Conservation (phyloP, 2,888 invertebrate genomes). For the Dryococelus australis region DNA sequence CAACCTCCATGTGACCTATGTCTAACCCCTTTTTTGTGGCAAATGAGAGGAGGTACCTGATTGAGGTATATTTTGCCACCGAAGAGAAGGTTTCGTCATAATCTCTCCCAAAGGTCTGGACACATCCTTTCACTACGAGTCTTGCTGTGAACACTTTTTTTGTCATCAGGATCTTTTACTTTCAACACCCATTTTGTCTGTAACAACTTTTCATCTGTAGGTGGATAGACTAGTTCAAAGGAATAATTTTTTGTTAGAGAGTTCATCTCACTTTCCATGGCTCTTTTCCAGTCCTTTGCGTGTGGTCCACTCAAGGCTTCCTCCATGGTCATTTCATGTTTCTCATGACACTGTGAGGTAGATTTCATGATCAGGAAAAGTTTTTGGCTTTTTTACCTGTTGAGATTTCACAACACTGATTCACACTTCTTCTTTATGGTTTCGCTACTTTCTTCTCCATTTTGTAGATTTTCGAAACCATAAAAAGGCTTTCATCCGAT, state of each 20-base stretch:
- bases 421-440: background rate
- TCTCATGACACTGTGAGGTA: background rate
- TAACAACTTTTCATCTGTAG: background rate
- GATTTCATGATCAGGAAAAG: background rate
- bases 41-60: background rate
- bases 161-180: no score
- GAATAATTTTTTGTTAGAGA: background rate
- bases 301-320: background rate
- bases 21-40: background rate
- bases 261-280: background rate
- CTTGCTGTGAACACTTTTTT: no score
- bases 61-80: background rate
- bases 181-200: background rate
- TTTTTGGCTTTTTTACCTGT: background rate
- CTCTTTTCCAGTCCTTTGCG: background rate
- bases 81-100: background rate
- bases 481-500: background rate
- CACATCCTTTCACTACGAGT: no score
- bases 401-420: background rate
- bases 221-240: background rate
- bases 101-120: constrained; percentile 1
- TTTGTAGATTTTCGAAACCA: background rate
- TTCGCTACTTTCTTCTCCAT: background rate
- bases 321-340: background rate
- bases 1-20: background rate